phyloP scores from a whole-genome alignment of 2,888 invertebrate species.

The Troides aeacus region DNA sequence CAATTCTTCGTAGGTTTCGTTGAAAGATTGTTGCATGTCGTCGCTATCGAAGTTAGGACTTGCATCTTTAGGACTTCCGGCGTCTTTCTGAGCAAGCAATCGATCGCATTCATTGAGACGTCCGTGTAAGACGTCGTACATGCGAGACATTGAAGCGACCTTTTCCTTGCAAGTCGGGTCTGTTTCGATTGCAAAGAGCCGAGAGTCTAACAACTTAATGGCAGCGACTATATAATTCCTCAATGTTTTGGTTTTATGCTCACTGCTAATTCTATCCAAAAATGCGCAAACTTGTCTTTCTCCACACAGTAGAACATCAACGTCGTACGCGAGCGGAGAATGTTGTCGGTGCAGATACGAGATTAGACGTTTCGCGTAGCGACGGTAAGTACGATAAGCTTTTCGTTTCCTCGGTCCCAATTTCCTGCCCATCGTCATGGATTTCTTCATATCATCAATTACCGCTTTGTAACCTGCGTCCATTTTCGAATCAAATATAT shows the following conservation, averaged over 20 bases:
- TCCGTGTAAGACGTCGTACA: slow-evolving; percentile 71
- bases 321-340: slow-evolving; percentile 75
- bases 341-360: slow-evolving; percentile 73
- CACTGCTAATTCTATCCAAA: slow-evolving; percentile 68
- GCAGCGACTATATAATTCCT: slow-evolving; percentile 76
- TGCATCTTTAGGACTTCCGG: slow-evolving; percentile 48
- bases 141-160: slow-evolving; percentile 73
- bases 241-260: slow-evolving; percentile 74
- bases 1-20: slow-evolving; percentile 62
- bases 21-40: slow-evolving; percentile 64
- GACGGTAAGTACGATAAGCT: slow-evolving; percentile 71
- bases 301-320: slow-evolving; percentile 71
- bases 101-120: slow-evolving; percentile 70
- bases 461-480: slow-evolving; percentile 79
- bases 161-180: slow-evolving; percentile 76
- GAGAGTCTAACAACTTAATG: slow-evolving; percentile 72
- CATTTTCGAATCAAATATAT: slow-evolving; percentile 75
- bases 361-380: slow-evolving; percentile 74
- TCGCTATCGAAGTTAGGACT: slow-evolving; percentile 56
- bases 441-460: slow-evolving; percentile 78
- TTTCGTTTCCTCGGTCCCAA: slow-evolving; percentile 71
- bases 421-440: slow-evolving; percentile 75
- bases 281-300: slow-evolving; percentile 74
- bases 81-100: slow-evolving; percentile 62
- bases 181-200: slow-evolving; percentile 74